Evolutionary conservation across 2,113 vertebrate genomes (phyloP), one percentile per base, ranked within the genome.

Genomic region (Scalopus aquaticus): DNA sequence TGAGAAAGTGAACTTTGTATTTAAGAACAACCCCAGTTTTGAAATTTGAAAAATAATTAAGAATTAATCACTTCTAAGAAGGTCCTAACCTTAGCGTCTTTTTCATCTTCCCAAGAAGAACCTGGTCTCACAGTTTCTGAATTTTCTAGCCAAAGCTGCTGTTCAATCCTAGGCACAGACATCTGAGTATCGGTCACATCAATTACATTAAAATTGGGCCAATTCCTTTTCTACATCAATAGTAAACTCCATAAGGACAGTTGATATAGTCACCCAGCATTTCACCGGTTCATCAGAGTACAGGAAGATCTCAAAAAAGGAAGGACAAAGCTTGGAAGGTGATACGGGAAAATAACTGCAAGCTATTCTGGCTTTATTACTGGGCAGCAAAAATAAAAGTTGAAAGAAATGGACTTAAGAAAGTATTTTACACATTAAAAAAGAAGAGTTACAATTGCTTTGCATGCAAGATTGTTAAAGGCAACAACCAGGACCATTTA

Each of bases 381-480:
- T 19, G 4, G 65, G 30, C 74, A 87, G 24, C 90, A 82, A 84
- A 76, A 93, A 37, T 51, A 95, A 92, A 96, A 95, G 67, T 28
- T 10, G 35, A 97, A 92, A 95, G 86, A 96, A 91, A 76, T 0
- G 86, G 78, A 94, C 58, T 42, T 64, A 86, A 86, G 88, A 95
- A 96, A 81, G 28, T 65, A 90, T 87, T 96, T 97, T 87, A 80
- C 19, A 92, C 37, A 94, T 28, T 73, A 87, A 4, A 26, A 96
- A 74, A 91, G 3, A 56, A 88, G 69, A 78, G 46, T 65, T 58
- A 6, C 73, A 97, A 97, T 46, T 88, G 72, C 82, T 70, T 94
- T 87, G 77, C 8, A 1, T 84, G 95, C 49, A 97, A 74, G 44
- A 84, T 83, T 94, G 96, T 96, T 74, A 85, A 77, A 96, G 96